phyloP scores from a whole-genome alignment of 2,113 vertebrate genomes.

The Monarcha castaneiventris region DNA sequence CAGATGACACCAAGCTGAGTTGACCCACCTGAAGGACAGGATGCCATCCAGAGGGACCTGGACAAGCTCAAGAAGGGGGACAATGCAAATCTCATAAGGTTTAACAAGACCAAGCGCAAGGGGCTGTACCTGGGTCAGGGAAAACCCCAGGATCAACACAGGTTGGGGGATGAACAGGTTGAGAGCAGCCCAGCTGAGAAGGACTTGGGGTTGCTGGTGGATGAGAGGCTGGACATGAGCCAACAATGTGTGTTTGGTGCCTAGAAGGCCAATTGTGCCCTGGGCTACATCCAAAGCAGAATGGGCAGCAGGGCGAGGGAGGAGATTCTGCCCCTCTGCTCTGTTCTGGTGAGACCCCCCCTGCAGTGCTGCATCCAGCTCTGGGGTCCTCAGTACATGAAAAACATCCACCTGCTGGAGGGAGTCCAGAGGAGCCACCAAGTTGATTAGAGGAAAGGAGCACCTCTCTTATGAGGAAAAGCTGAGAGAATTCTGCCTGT shows the following conservation, averaged over 20 bases:
- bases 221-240: not conserved
- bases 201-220: not conserved
- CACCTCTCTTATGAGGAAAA: not conserved
- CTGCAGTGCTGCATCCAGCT: accelerated
- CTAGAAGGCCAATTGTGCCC: accelerated
- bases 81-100: not conserved
- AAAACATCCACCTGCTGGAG: not conserved
- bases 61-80: not conserved
- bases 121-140: not conserved
- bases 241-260: too few species aligned
- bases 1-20: not conserved
- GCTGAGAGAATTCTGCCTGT: not conserved
- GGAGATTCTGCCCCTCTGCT: not conserved
- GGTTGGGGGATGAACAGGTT: not conserved
- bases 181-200: not conserved
- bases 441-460: not conserved
- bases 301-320: accelerated
- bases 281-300: not conserved
- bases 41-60: not conserved
- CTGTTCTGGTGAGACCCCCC: not conserved
- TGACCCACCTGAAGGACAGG: accelerated
- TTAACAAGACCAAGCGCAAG: not conserved
- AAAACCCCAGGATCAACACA: accelerated
- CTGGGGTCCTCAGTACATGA: not conserved
- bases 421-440: not conserved